Base-by-base conservation (phyloP, 2,888 invertebrate genomes). In the Caenorhabditis sulstoni region DNA sequence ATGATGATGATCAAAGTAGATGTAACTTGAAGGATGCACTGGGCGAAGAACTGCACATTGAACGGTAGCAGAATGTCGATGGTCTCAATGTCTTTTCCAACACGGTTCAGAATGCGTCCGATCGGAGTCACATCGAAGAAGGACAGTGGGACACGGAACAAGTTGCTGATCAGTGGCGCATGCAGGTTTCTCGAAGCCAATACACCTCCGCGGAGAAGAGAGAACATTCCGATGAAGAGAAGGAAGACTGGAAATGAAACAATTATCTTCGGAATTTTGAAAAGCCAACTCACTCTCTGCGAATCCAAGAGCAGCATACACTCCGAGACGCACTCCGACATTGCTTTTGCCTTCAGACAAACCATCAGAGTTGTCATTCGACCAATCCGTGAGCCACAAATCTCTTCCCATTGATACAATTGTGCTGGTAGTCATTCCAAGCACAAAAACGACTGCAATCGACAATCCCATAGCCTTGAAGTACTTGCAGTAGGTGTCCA, bases 401-500 rank as follows among this genome's bases (percentile, higher is more conserved):
- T 88, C 90, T 62, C 83, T 83, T 49, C 89, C 89, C 1, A 89
- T 79, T 7, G 29, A 29, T 29, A 29, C 29, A 29, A 29, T 7
- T 5, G 29, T 29, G 7, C 29, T 29, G 29, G 29, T 29, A 29
- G 29, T 29, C 8, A 82, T 53, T 50, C 87, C 85, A 14, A 70
- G 92, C 90, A 96, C 94, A 91, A 96, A 93, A 0, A 94, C 74
- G 57, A 95, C 92, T 1, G 96, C 95, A 14, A 94, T 91, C 16
- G 94, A 90, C 0, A 94, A 93, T 45, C 97, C 96, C 83, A 96
- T 94, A 55, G 95, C 94, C 91, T 93, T 93, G 86, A 96, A 92
- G 91, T 97, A 98, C 91, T 95, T 94, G 86, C 94, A 93, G 92
- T 97, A 97, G 0, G 98, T 96, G 76, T 92, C 92, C 93, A 94